phyloP scores from a whole-genome alignment of 2,797 vertebrate species.

The Macropodus opercularis region DNA sequence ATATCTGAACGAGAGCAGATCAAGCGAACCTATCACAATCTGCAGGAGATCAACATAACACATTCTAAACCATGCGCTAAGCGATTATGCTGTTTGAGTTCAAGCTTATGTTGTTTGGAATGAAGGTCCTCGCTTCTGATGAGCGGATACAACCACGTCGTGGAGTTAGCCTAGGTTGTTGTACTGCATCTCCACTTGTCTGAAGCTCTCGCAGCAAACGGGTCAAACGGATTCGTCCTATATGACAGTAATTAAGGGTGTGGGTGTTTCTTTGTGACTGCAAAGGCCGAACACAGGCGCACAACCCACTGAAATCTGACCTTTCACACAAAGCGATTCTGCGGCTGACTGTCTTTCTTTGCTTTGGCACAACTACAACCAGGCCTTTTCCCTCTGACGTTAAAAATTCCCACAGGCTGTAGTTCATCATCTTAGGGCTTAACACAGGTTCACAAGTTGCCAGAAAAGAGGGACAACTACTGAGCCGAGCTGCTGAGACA shows the following conservation, averaged over 20 bases:
- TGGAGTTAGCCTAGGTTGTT: no score
- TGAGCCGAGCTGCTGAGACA: slow-evolving; percentile 10
- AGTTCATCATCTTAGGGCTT: slow-evolving; percentile 42
- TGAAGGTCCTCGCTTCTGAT: no score
- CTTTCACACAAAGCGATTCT: slow-evolving; percentile 14
- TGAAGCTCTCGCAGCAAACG: no score
- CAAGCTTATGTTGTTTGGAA: no score
- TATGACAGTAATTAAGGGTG: neutral
- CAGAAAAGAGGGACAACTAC: slow-evolving; percentile 15
- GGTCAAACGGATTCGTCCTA: no score
- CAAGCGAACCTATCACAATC: slow-evolving; percentile 20
- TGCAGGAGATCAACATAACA: slow-evolving; percentile 12
- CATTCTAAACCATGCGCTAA: slow-evolving; percentile 14
- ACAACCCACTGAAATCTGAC: neutral
- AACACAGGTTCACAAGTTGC: slow-evolving; percentile 32
- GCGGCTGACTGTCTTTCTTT: no score
- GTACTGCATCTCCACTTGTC: no score
- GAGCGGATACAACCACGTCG: no score
- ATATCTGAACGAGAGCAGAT: slow-evolving; percentile 26
- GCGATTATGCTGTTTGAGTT: slow-evolving; percentile 24
- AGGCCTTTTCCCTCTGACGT: slow-evolving; percentile 34
- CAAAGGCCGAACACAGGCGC: neutral
- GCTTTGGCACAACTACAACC: slow-evolving; percentile 33
- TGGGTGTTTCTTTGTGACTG: neutral
- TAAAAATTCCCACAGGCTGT: slow-evolving; percentile 36